A percentile compares a stretch with the other conserved stretches of the same genome.
Evolutionary conservation across 2,113 vertebrate genomes (phyloP).

Genomic region (Phyllostomus hastatus): DNA sequence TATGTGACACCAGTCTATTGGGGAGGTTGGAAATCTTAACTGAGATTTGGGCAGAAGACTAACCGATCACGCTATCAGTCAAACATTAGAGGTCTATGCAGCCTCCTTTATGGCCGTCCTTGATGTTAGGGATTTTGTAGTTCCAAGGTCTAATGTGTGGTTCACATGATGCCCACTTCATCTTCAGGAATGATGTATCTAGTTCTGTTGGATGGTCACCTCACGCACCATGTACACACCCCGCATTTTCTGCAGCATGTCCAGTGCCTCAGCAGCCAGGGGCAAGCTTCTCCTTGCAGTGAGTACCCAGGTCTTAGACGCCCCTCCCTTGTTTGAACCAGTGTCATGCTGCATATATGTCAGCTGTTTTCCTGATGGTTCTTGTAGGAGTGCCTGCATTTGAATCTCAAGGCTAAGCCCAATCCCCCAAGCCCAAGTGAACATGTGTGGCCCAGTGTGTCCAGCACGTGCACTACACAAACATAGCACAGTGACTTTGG

Average conservation of each 20-base stretch:
- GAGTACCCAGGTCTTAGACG: conserved; percentile 74
- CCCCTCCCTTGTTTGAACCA: conserved; percentile 79
- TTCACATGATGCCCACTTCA: conserved; percentile 73
- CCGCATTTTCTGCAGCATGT: conserved; percentile 74
- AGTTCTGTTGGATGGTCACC: conserved; percentile 71
- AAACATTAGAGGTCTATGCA: conserved; percentile 4
- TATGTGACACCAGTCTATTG: conserved; percentile 45
- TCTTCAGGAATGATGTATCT: conserved; percentile 80
- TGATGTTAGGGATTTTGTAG: conserved; percentile 56
- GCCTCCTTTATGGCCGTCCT: conserved; percentile 64
- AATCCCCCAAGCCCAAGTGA: conserved; percentile 75
- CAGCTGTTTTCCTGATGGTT: conserved; percentile 78
- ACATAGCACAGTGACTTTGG: conserved; percentile 60
- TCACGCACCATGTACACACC: conserved; percentile 69
- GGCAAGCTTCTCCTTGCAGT: conserved; percentile 75
- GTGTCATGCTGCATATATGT: conserved; percentile 79
- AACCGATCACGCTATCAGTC: neutral
- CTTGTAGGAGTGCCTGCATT: conserved; percentile 80
- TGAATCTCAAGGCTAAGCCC: conserved; percentile 83
- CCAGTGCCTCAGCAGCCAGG: conserved; percentile 76
- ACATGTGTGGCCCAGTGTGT: conserved; percentile 73
- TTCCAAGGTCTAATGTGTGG: conserved; percentile 68
- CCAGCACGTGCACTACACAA: conserved; percentile 4
- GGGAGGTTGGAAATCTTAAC: neutral
- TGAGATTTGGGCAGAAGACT: conserved; percentile 1